Evolutionary conservation across 2,888 invertebrate species (phyloP).

Genomic region (Yponomeuta malinellus): DNA sequence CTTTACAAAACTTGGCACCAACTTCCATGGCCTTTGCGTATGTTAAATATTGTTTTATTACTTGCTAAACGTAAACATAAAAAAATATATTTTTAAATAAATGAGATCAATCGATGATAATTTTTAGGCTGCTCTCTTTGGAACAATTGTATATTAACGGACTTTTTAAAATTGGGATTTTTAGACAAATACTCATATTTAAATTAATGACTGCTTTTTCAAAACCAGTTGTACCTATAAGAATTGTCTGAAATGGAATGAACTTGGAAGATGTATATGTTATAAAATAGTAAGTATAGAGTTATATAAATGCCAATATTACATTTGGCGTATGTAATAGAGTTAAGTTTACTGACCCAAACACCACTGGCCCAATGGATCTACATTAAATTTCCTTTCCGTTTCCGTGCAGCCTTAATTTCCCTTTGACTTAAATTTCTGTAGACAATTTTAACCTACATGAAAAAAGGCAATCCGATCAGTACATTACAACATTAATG

Average conservation of each 20-base stretch:
- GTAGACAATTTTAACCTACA: conserved; percentile 7
- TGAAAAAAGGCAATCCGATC: conserved; percentile 5
- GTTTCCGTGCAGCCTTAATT: background rate
- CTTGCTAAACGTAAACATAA: conserved; percentile 61
- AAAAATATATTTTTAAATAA: conserved; percentile 48
- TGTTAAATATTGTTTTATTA: conserved; percentile 29
- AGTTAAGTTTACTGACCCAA: conserved; percentile 12
- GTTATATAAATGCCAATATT: background rate
- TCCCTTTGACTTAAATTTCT: conserved; percentile 1
- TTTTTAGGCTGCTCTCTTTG: conserved; percentile 76
- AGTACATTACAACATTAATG: background rate
- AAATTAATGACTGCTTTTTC: background rate
- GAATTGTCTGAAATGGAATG: background rate
- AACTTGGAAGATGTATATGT: background rate
- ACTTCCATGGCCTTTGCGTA: conserved; percentile 34
- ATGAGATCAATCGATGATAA: conserved; percentile 74
- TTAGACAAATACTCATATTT: background rate
- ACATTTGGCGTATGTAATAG: conserved; percentile 1
- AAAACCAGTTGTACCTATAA: background rate
- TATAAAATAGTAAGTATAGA: background rate
- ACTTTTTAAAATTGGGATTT: conserved; percentile 17
- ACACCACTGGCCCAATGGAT: conserved; percentile 1
- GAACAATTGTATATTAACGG: conserved; percentile 53
- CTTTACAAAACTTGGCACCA: conserved; percentile 59
- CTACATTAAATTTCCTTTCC: background rate